These are phyloP conservation scores for Meleagris gallopavo DNA, from an alignment of 2,113 vertebrate species.

Conservation along the genomic window DNA sequence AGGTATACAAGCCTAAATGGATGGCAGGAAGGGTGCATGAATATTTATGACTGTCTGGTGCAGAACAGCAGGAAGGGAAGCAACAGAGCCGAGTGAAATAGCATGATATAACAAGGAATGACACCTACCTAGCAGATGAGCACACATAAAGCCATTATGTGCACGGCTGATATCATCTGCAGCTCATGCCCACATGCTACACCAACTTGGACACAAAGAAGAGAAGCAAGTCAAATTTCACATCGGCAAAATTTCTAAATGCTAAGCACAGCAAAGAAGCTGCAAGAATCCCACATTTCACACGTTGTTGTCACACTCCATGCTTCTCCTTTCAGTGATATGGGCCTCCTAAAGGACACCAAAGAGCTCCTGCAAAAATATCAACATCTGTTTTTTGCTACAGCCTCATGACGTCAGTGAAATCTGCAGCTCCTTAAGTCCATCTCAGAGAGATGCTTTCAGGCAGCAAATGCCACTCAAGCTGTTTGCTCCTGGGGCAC, in stretches of 20 bases:
- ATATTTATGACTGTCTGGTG: conserved; percentile 75
- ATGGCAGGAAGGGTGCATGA: conserved; percentile 21
- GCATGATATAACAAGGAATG: conserved; percentile 34
- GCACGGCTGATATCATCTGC: neutral
- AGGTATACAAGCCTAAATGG: conserved; percentile 24
- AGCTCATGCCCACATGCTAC: neutral
- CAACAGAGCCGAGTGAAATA: neutral
- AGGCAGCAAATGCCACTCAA: neutral
- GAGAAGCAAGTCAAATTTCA: neutral
- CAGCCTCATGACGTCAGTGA: neutral
- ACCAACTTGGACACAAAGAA: neutral
- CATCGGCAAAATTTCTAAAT: neutral
- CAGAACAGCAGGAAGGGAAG: conserved; percentile 62
- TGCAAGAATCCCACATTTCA: fast-evolving
- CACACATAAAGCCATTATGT: neutral
- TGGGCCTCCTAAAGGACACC: neutral
- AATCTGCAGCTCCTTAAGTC: neutral
- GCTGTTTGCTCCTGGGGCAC: neutral
- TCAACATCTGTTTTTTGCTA: neutral
- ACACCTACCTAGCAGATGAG: conserved; percentile 38
- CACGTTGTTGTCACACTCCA: fast-evolving
- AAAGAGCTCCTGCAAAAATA: neutral
- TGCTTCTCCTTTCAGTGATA: fast-evolving
- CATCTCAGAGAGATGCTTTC: neutral
- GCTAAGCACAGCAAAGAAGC: neutral